Base-by-base conservation (phyloP, 2,797 vertebrate genomes). In the Borostomias antarcticus region DNA sequence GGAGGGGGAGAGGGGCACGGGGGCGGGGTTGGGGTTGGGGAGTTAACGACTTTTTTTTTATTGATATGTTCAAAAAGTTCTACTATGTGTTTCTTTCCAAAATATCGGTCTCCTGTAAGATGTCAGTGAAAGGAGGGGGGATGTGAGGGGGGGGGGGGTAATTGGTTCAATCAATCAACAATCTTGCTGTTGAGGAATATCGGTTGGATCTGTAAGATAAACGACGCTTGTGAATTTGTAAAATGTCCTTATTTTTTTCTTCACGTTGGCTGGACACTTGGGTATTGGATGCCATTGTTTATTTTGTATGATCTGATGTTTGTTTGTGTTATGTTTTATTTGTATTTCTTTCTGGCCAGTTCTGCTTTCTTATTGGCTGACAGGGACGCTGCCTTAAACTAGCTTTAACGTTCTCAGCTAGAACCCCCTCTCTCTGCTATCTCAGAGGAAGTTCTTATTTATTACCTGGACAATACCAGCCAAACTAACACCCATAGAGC, bases 141-240 rank as follows among this genome's bases (percentile, higher is more conserved):
- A 13, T 23, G 53, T 0, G 45, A 48, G 87, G 88, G 84, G 90
- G 86, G 53, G 58, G 77, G 84, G 64, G 58, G 68, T 86, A 82
- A 80, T 86, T 89, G 85, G 88, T 82, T 85, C 83, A n/a, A n/a
- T n/a, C n/a, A n/a, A n/a, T n/a, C n/a, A 88, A 90, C 87, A 91
- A 89, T 92, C 88, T 89, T 81, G 86, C 79, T 85, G 91, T 93
- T 92, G 85, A 87, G 90, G 92, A 93, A 93, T 92, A 91, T 92
- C 86, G 67, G 73, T 86, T 79, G 75, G 91, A 93, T 90, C 89
- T 95, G 93, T 94, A 89, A 92, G 89, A 95, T 91, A 93, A 88
- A 92, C 87, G 73, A 91, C 85, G 88, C 94, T 84, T 94, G 94
- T 96, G 94, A 93, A 96, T 95, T 94, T 96, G 94, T 97, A 95